Conservation (phyloP, 2,113 vertebrate genomes). For the Ctenodactylus gundi region DNA sequence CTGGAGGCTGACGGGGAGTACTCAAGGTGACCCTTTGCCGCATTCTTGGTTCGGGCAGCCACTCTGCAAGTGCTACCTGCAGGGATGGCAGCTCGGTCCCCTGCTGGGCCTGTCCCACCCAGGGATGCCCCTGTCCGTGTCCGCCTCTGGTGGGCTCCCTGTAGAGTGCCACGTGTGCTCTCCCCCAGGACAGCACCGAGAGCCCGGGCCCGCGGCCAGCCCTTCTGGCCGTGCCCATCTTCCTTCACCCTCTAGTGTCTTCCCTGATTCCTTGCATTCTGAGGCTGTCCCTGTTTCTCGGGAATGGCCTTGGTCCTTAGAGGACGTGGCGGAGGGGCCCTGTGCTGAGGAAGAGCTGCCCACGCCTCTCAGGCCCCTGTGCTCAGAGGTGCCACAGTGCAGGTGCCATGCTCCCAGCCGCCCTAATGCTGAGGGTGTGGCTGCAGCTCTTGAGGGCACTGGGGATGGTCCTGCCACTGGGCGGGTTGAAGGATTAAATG, state of each 20-base stretch:
- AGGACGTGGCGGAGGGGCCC: no score
- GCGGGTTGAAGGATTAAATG: background rate
- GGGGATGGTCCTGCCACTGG: no score
- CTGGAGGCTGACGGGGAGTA: background rate
- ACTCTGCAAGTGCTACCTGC: accelerated
- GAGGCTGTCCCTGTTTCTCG: no score
- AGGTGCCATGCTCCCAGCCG: accelerated
- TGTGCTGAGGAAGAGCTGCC: background rate
- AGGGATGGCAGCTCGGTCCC: background rate
- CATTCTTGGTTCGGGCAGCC: background rate
- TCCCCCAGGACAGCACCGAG: background rate
- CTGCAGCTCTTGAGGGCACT: background rate
- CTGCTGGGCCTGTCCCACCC: accelerated
- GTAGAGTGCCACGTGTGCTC: no score
- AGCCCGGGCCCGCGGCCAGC: background rate
- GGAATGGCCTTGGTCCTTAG: no score
- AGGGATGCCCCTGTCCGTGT: background rate
- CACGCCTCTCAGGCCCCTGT: accelerated
- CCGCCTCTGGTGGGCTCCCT: background rate
- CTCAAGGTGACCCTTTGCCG: background rate
- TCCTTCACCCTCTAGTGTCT: background rate
- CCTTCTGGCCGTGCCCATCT: no score
- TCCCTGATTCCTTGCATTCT: background rate
- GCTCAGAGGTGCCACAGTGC: background rate
- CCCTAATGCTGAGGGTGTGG: background rate